Percentiles rank a stretch among this genome's conserved stretches.
Conservation (phyloP, 92 coral and sea anemone species). For the Micromussa lordhowensis region DNA sequence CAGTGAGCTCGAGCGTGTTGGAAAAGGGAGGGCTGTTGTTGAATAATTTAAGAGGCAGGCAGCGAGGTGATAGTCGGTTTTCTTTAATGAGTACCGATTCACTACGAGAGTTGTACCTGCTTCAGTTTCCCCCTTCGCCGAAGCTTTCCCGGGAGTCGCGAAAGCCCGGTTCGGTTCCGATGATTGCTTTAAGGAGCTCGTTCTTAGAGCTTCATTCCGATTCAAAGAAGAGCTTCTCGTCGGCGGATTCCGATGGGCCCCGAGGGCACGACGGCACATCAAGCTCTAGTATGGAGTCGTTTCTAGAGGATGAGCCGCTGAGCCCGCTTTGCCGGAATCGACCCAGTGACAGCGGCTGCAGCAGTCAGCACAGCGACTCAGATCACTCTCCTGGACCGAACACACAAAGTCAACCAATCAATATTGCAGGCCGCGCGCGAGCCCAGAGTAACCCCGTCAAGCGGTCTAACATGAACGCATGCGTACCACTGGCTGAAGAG, state of each 20-base stretch:
- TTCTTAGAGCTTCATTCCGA: slow-evolving; percentile 32
- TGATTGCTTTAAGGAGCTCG: slow-evolving; percentile 31
- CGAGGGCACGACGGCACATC: slow-evolving; percentile 50
- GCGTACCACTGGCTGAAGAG: slow-evolving; percentile 86
- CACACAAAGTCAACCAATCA: slow-evolving; percentile 45
- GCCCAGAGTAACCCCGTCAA: slow-evolving; percentile 42
- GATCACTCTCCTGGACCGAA: slow-evolving; percentile 70
- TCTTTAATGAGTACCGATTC: slow-evolving; percentile 80
- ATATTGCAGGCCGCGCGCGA: slow-evolving; percentile 28
- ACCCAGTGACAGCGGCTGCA: slow-evolving; percentile 91
- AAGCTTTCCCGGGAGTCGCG: slow-evolving; percentile 55
- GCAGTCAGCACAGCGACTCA: slow-evolving; percentile 77
- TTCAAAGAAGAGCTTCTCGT: slow-evolving; percentile 51
- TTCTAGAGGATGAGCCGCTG: slow-evolving; percentile 83
- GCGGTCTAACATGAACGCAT: slow-evolving; percentile 31
- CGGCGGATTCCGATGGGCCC: slow-evolving; percentile 14
- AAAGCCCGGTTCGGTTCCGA: slow-evolving; percentile 36
- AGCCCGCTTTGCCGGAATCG: slow-evolving; percentile 71
- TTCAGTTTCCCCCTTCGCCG: slow-evolving; percentile 75
- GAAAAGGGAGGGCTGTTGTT: slow-evolving; percentile 88
- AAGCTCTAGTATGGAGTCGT: slow-evolving; percentile 85
- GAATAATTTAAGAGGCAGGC: slow-evolving; percentile 77
- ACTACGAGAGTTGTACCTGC: slow-evolving; percentile 69
- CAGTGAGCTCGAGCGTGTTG: slow-evolving; percentile 76
- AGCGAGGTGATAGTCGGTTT: slow-evolving; percentile 63